Percentiles rank a stretch among this genome's conserved stretches.
Evolutionary conservation across 2,797 vertebrate species (phyloP).

Genomic region (Prunella strophiata): DNA sequence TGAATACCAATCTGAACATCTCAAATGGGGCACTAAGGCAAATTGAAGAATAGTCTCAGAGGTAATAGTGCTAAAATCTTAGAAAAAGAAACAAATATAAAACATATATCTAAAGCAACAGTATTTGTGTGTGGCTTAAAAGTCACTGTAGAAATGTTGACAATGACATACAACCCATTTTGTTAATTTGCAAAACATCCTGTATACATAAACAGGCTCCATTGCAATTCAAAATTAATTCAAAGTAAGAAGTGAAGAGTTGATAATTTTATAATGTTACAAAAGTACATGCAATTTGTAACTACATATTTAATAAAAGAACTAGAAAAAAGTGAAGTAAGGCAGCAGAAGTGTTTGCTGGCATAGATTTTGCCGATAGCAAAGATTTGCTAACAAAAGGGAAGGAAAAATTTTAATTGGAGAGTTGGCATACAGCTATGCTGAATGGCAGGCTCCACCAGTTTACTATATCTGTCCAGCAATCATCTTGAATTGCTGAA

Average conservation of each 20-base stretch:
- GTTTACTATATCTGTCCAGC: not conserved
- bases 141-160: not conserved
- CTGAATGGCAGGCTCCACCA: not conserved
- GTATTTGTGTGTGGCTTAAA: not conserved
- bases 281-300: not conserved
- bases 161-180: not conserved
- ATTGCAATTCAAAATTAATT: not conserved
- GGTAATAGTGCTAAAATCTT: not conserved
- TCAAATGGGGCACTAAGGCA: not conserved
- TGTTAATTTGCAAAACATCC: not conserved
- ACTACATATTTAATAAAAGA: not conserved
- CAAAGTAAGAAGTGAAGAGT: not conserved
- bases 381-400: not conserved
- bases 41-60: not conserved
- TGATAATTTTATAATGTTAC: not conserved
- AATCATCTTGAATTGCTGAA: not conserved
- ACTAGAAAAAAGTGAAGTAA: not conserved
- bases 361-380: not conserved
- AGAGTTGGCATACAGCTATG: not conserved
- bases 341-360: not conserved
- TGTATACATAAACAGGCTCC: not conserved
- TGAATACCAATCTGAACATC: not conserved
- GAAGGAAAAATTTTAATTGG: not conserved
- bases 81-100: not conserved
- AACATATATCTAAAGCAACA: not conserved